These are phyloP conservation scores for Pelusios castaneus DNA, from an alignment of 2,113 vertebrate genomes.

Conservation along the genomic window DNA sequence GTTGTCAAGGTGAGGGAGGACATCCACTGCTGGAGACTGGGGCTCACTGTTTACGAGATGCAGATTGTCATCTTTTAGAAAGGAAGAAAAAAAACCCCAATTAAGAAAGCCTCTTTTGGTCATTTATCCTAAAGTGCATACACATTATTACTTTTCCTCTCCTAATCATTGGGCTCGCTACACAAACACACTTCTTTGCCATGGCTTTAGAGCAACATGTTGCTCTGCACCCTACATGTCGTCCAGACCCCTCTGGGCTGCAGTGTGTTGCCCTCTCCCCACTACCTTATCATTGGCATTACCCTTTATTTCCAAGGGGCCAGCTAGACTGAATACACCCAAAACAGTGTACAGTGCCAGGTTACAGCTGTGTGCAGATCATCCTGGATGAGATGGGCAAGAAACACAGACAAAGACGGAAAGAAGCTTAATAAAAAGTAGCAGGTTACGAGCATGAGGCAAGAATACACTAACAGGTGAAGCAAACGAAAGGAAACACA, in stretches of 20 bases:
- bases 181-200: neutral
- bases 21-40: conserved; percentile 62
- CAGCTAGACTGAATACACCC: neutral
- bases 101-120: neutral
- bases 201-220: neutral
- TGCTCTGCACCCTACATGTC: no score
- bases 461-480: neutral
- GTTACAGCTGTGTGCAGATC: neutral
- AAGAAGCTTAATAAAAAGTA: neutral
- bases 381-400: neutral
- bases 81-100: conserved; percentile 10
- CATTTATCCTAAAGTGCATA: neutral
- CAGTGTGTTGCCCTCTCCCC: neutral
- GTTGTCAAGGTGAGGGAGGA: conserved; percentile 86
- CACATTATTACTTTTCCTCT: neutral
- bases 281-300: neutral
- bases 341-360: neutral
- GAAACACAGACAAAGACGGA: neutral
- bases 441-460: neutral
- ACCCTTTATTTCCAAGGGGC: neutral
- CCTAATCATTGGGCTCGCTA: neutral
- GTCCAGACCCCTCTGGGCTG: neutral
- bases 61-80: conserved; percentile 72
- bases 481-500: neutral
- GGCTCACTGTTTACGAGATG: conserved; percentile 75